phyloP scores from a whole-genome alignment of 2,113 vertebrate species.

The Triplophysa rosa region DNA sequence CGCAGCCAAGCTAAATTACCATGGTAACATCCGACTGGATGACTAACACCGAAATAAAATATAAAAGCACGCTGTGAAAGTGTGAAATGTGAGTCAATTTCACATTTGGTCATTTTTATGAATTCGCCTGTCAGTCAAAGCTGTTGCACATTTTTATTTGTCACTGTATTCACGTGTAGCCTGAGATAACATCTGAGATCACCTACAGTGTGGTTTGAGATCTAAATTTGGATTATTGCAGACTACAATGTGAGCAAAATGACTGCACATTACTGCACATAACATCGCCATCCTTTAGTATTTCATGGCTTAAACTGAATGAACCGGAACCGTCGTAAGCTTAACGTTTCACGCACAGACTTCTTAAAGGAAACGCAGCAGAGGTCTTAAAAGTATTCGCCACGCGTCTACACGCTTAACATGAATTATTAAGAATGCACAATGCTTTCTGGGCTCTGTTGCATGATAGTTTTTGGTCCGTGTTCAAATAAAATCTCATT shows the following conservation, averaged over 20 bases:
- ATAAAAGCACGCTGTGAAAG: slow-evolving; percentile 19
- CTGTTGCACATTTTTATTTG: background rate
- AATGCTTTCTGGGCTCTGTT: slow-evolving; percentile 3
- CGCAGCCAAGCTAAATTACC: slow-evolving; percentile 55
- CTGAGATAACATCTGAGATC: no score
- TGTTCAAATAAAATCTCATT: slow-evolving; percentile 21
- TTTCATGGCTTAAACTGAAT: background rate
- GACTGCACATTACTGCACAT: no score
- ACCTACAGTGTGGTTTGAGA: no score
- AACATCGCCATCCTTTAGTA: background rate
- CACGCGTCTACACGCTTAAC: slow-evolving; percentile 2
- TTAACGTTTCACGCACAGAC: background rate
- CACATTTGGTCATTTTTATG: slow-evolving; percentile 7
- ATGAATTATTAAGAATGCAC: slow-evolving; percentile 33
- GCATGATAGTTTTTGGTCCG: background rate
- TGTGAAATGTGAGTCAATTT: slow-evolving; percentile 10
- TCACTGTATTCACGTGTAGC: no score
- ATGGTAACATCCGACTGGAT: slow-evolving; percentile 54
- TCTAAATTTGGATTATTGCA: background rate
- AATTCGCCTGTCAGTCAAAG: background rate
- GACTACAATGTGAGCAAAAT: background rate
- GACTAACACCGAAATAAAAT: slow-evolving; percentile 28
- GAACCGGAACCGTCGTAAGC: background rate
- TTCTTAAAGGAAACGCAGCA: background rate
- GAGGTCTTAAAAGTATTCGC: background rate